Percentiles rank a stretch among this genome's conserved stretches.
Conservation (phyloP, 1,140 invertebrate genomes). For the Panulirus ornatus region DNA sequence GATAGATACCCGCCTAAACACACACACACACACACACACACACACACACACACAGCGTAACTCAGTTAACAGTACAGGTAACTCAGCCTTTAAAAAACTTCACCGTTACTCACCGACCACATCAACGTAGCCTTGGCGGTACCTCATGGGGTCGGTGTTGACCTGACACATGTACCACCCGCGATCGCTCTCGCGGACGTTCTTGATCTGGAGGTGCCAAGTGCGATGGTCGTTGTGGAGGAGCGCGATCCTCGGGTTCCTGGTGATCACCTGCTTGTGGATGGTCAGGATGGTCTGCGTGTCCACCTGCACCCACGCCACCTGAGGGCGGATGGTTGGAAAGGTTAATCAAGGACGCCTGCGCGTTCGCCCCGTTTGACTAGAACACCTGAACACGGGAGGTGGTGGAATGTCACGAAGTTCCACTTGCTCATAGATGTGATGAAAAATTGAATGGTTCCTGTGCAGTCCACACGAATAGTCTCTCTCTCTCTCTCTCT, state of each 20-base stretch:
- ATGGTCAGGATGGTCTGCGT: slow-evolving; percentile 82
- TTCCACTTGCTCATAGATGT: no score
- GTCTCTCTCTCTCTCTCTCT: no score
- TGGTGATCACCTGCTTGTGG: slow-evolving; percentile 34
- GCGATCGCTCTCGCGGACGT: slow-evolving; percentile 22
- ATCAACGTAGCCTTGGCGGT: slow-evolving; percentile 23
- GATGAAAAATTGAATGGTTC: no score
- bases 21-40: neutral
- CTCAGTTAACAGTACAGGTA: no score
- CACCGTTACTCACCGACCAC: neutral
- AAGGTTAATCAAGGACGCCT: neutral
- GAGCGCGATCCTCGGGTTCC: slow-evolving; percentile 24
- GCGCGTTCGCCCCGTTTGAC: neutral
- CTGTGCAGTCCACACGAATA: no score
- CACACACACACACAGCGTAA: neutral
- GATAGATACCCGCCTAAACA: slow-evolving; percentile 74
- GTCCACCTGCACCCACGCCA: slow-evolving; percentile 81
- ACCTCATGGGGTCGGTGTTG: slow-evolving; percentile 88
- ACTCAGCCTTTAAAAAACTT: no score
- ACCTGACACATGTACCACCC: slow-evolving; percentile 85
- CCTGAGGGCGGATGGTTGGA: neutral
- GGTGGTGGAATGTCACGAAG: no score
- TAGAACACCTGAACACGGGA: no score
- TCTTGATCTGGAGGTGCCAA: slow-evolving; percentile 37
- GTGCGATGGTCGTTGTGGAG: slow-evolving; percentile 41